These are phyloP conservation scores for Thaumatotibia leucotreta DNA, from an alignment of 1,140 invertebrate species.

Conservation along the genomic window DNA sequence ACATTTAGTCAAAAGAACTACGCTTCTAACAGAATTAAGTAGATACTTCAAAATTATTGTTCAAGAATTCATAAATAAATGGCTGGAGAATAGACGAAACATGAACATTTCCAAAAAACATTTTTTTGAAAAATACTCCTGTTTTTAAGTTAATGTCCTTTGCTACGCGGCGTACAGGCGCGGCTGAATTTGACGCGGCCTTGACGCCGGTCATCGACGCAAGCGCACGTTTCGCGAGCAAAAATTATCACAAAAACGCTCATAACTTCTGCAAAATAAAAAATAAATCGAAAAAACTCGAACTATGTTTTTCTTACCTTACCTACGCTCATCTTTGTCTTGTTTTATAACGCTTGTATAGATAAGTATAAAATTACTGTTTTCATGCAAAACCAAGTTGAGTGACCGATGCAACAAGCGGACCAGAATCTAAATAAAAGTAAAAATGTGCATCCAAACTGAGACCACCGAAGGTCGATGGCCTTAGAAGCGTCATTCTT, in stretches of 20 bases:
- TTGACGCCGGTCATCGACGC: slow-evolving; percentile 58
- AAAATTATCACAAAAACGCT: slow-evolving; percentile 6
- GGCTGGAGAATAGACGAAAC: too few relatives aligned
- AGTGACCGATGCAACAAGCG: slow-evolving; percentile 11
- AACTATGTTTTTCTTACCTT: not conserved
- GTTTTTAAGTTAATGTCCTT: slow-evolving; percentile 6
- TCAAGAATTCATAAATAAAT: too few relatives aligned
- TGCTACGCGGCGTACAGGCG: slow-evolving; percentile 6
- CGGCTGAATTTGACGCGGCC: slow-evolving; percentile 45
- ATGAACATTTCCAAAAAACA: too few relatives aligned
- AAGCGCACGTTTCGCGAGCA: slow-evolving; percentile 21
- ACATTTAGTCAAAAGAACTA: too few relatives aligned
- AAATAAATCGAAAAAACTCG: slow-evolving; percentile 23
- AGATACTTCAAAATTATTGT: too few relatives aligned
- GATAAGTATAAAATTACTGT: not conserved
- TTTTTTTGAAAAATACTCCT: not conserved
- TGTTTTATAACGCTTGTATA: too few relatives aligned
- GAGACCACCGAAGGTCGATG: slow-evolving; percentile 59
- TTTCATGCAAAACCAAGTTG: slow-evolving; percentile 1
- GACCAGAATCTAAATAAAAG: slow-evolving; percentile 23
- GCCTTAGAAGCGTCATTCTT: slow-evolving; percentile 71
- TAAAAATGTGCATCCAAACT: slow-evolving; percentile 56
- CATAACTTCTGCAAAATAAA: not conserved
- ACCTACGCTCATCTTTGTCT: not conserved
- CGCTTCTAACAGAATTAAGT: too few relatives aligned